phyloP scores from a whole-genome alignment of 2,113 vertebrate genomes.

The Vulpes lagopus region DNA sequence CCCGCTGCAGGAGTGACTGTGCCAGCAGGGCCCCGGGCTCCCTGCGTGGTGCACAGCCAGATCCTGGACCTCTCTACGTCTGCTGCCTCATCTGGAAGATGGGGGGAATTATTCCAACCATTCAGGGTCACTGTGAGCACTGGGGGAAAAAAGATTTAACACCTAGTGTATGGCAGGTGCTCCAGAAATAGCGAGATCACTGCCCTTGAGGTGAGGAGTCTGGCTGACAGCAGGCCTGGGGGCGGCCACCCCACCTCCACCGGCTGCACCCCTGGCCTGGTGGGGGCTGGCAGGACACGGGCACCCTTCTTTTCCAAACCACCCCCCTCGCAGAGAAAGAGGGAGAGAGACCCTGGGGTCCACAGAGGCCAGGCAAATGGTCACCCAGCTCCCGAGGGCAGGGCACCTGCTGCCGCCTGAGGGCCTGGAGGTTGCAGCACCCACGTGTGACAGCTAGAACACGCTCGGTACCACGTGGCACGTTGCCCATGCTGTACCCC shows the following conservation, averaged over 20 bases:
- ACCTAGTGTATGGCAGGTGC: fast-evolving
- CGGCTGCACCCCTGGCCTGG: fast-evolving
- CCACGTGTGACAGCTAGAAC: neutral
- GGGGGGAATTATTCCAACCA: neutral
- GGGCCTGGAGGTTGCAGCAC: neutral
- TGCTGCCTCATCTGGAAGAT: neutral
- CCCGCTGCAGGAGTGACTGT: no score
- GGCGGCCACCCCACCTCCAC: neutral
- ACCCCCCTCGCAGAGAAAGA: neutral
- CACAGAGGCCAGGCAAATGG: fast-evolving
- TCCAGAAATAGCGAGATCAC: fast-evolving
- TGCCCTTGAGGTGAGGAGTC: neutral
- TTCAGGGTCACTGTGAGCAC: neutral
- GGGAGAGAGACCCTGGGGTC: neutral
- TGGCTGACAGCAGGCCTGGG: fast-evolving
- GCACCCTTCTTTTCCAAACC: neutral
- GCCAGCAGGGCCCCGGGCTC: neutral
- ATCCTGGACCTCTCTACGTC: neutral
- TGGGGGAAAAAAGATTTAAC: fast-evolving
- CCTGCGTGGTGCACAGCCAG: fast-evolving
- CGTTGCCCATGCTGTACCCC: fast-evolving
- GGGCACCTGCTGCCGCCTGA: fast-evolving
- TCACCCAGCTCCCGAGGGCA: neutral
- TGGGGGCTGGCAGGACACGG: fast-evolving
- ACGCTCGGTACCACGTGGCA: fast-evolving